Conservation (phyloP, 2,888 invertebrate species). For the Phengaris arion region DNA sequence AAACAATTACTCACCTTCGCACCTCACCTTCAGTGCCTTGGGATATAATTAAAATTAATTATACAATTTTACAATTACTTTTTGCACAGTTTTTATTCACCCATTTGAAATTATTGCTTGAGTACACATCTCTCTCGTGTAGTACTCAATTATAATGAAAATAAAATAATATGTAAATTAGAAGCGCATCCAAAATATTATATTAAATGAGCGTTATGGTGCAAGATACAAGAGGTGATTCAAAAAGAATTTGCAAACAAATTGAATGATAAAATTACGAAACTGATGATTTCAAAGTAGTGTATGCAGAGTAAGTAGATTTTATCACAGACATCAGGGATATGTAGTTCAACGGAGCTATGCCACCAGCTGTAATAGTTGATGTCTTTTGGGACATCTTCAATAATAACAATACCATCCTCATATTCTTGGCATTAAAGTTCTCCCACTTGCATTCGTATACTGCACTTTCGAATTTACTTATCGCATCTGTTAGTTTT, state of each 20-base stretch:
- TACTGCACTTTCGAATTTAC: constrained; percentile 56
- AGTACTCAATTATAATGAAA: background rate
- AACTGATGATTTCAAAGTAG: constrained; percentile 52
- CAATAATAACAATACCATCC: constrained; percentile 55
- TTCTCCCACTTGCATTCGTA: constrained; percentile 70
- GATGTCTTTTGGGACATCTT: constrained; percentile 56
- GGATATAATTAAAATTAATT: background rate
- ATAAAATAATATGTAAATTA: background rate
- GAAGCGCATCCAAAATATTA: background rate
- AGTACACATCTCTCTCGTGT: background rate
- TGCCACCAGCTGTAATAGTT: constrained; percentile 51
- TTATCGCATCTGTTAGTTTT: constrained; percentile 57
- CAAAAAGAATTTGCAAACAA: background rate
- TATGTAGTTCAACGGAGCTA: constrained; percentile 49
- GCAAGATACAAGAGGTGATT: background rate
- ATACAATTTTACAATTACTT: background rate
- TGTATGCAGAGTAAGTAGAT: constrained; percentile 57
- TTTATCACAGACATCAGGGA: constrained; percentile 53
- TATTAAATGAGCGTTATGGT: background rate
- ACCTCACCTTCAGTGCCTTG: background rate
- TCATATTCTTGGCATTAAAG: constrained; percentile 55
- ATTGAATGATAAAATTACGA: background rate
- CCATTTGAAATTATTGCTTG: background rate
- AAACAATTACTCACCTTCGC: background rate
- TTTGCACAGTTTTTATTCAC: background rate